Evolutionary conservation across 2,113 vertebrate genomes (phyloP).

Genomic region (Xyliphius kryptos): DNA sequence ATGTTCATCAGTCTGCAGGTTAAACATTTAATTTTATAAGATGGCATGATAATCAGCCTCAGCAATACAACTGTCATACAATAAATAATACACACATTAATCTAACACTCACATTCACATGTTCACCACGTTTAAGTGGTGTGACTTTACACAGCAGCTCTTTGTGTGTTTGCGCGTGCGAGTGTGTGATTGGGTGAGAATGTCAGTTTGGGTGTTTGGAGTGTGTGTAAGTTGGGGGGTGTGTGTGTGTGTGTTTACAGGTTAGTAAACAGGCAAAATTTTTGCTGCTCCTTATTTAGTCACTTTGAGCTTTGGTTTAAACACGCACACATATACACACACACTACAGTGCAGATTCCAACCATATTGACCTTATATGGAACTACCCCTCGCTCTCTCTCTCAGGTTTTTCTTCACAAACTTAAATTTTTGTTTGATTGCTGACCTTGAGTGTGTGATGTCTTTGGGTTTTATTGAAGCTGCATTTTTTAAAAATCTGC

Average conservation of each 20-base stretch:
- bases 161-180: conserved; percentile 1
- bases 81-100: not conserved
- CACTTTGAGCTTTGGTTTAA: conserved; percentile 70
- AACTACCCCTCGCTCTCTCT: conserved; percentile 31
- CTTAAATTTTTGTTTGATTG: not conserved
- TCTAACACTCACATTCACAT: not conserved
- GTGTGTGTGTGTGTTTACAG: conserved; percentile 15
- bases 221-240: not conserved
- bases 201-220: not conserved
- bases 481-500: too few species aligned
- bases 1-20: too few species aligned
- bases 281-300: conserved; percentile 94
- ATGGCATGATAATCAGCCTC: not conserved
- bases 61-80: not conserved
- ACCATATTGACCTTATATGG: conserved; percentile 73
- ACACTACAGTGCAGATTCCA: conserved; percentile 62
- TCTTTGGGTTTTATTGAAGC: too few species aligned
- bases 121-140: not conserved
- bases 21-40: too few species aligned
- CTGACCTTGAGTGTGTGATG: not conserved
- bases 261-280: conserved; percentile 46
- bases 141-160: not conserved
- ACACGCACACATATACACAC: conserved; percentile 45
- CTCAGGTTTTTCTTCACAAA: not conserved
- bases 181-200: too few species aligned